phyloP scores from a whole-genome alignment of 2,888 invertebrate genomes.

The Gandaritis pyraliata region DNA sequence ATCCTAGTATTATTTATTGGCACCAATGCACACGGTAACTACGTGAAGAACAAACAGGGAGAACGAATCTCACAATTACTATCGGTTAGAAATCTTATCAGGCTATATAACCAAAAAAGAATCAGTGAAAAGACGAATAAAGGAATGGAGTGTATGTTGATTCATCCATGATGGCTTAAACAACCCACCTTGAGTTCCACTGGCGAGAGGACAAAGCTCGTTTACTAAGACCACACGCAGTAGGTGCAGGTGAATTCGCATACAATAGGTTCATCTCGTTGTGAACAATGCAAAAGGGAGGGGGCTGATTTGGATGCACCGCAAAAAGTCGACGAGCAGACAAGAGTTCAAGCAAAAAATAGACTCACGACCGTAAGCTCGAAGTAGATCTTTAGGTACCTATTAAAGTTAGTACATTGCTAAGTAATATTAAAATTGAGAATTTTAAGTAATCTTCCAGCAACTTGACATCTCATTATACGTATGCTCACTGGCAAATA shows the following conservation, averaged over 20 bases:
- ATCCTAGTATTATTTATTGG: too few relatives aligned
- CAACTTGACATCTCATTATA: too few relatives aligned
- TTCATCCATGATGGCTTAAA: slow-evolving; percentile 10
- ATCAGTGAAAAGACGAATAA: neutral
- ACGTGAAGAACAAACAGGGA: too few relatives aligned
- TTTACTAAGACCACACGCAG: slow-evolving; percentile 46
- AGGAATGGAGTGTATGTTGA: neutral
- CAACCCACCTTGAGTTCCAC: slow-evolving; percentile 2
- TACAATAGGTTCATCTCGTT: slow-evolving; percentile 45
- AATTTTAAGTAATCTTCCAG: neutral
- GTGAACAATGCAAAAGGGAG: slow-evolving; percentile 38
- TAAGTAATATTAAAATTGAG: neutral
- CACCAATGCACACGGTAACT: too few relatives aligned
- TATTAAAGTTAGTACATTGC: neutral
- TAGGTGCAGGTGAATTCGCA: slow-evolving; percentile 42
- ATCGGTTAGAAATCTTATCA: too few relatives aligned
- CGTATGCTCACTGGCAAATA: too few relatives aligned
- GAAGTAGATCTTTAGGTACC: neutral
- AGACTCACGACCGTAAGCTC: slow-evolving; percentile 2
- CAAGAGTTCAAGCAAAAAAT: slow-evolving; percentile 16
- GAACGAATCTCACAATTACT: too few relatives aligned
- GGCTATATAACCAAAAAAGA: too few relatives aligned
- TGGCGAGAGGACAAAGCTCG: slow-evolving; percentile 18
- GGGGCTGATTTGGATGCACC: slow-evolving; percentile 33
- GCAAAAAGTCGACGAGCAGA: slow-evolving; percentile 25